Evolutionary conservation across 2,888 invertebrate genomes (phyloP), one percentile per base, ranked within the genome.

Genomic region (Arctia plantaginis): DNA sequence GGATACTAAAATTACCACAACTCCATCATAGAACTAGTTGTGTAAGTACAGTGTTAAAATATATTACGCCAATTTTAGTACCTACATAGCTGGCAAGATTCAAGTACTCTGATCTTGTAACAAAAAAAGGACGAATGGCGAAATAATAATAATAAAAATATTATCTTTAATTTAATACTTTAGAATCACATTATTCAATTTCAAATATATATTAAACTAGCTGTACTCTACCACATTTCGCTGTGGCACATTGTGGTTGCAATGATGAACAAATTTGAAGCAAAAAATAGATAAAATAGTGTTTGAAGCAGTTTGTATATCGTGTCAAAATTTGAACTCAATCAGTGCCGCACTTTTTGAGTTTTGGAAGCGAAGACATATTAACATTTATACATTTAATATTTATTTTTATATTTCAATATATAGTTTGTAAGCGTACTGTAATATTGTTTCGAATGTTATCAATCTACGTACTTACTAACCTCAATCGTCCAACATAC

Each of bases 1-100:
- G 73, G 65, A 18, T 44, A 51, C 65, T 69, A 64, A 69, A 65
- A 73, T 73, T 69, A 73, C 44, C 23, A 67, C 44, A 7, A 30
- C 33, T 47, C 4, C 27, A 62, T 47, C 27, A 47, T 3, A 39
- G 55, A 67, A 10, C n/a, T 30, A n/a, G 23, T 33, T 68, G 13
- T 30, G 51, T 68, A 30, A 3, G 33, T 47, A 27, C 55, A 47
- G 23, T 12, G 13, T 23, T 33, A 27, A 13, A 47, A 67, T 20
- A 12, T 55, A 51, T 51, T n/a, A 10, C 7, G 23, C 0, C 7
- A 55, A 55, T 23, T 55, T 55, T n/a, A 4, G 35, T 35, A 20
- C 10, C n/a, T 13, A n/a, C 51, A 1, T 8, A 55, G n/a, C 51
- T 23, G n/a, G 18, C 0, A 55, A 55, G n/a, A 10, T n/a, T 7